Percentiles rank a stretch among this genome's conserved stretches.
phyloP scores from a whole-genome alignment of 2,797 vertebrate species.

The Dryobates pubescens region DNA sequence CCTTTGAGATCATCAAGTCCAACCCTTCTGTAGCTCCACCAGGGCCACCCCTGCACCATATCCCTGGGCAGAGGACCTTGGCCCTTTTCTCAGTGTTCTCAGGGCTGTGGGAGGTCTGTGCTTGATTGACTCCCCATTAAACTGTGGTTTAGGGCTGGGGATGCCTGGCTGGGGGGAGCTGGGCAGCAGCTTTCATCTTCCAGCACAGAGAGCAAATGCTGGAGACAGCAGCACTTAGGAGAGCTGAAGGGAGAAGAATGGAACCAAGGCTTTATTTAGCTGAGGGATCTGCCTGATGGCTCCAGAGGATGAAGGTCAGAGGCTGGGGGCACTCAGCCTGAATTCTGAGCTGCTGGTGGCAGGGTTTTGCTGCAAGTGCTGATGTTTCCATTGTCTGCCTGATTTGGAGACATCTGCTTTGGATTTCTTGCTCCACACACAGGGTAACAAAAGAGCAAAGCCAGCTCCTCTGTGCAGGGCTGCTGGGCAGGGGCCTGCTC shows the following conservation, averaged over 20 bases:
- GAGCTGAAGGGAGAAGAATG: not conserved
- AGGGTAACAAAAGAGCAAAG: not conserved
- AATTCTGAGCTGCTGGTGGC: not conserved
- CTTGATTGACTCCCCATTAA: not conserved
- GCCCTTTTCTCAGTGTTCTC: not conserved
- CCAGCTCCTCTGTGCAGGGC: not conserved
- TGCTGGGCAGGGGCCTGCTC: not conserved
- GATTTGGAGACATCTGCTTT: slow-evolving; percentile 15
- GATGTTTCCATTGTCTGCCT: slow-evolving; percentile 4
- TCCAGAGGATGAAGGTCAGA: not conserved
- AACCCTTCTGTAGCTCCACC: no score
- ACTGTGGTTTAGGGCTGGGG: not conserved
- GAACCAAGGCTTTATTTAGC: not conserved
- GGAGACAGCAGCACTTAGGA: not conserved
- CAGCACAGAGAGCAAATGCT: not conserved
- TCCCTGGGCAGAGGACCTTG: no score
- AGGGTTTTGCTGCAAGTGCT: not conserved
- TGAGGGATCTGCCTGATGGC: not conserved
- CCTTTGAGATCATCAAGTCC: no score
- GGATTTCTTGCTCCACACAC: not conserved
- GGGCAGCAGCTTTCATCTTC: not conserved
- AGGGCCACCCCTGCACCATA: no score
- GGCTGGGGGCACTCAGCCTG: not conserved
- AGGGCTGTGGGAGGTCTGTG: not conserved
- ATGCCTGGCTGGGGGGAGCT: not conserved